These are phyloP conservation scores for Epizoanthus scotinus DNA, from an alignment of 92 coral and sea anemone species.

Conservation along the genomic window DNA sequence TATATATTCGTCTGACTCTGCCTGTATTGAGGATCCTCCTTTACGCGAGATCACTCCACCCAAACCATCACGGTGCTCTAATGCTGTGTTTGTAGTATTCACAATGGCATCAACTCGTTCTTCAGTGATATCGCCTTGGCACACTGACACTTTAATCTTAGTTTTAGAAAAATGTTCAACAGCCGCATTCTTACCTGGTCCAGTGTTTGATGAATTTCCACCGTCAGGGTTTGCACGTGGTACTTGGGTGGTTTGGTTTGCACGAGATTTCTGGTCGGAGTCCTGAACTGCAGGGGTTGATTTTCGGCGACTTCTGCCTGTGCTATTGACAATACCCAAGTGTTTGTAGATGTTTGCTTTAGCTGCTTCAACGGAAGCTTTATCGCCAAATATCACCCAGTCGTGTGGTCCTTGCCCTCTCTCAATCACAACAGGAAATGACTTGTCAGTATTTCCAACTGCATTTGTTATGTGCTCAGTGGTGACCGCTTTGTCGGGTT, in stretches of 20 bases:
- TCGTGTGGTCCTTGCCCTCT: constrained; percentile 16
- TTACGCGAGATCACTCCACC: constrained; percentile 45
- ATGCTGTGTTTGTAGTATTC: constrained; percentile 62
- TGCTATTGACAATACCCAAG: neutral
- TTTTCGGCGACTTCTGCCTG: neutral
- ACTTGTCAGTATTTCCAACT: neutral
- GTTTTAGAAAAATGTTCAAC: no score
- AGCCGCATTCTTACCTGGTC: no score
- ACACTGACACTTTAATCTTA: no score
- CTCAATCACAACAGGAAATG: constrained; percentile 45
- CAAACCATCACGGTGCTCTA: constrained; percentile 53
- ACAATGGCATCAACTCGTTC: constrained; percentile 79
- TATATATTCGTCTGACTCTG: constrained; percentile 40
- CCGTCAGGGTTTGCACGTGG: no score
- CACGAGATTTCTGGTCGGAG: no score
- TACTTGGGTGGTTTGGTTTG: no score
- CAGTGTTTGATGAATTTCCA: no score
- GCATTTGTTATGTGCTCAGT: no score
- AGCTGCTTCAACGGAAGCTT: constrained; percentile 21
- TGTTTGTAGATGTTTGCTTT: neutral
- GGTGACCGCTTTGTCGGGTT: no score
- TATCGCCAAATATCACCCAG: constrained; percentile 54
- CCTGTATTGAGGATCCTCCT: constrained; percentile 66
- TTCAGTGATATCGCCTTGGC: constrained; percentile 63
- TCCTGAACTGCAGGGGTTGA: neutral